phyloP scores from a whole-genome alignment of 2,113 vertebrate genomes.

The Sula dactylatra region DNA sequence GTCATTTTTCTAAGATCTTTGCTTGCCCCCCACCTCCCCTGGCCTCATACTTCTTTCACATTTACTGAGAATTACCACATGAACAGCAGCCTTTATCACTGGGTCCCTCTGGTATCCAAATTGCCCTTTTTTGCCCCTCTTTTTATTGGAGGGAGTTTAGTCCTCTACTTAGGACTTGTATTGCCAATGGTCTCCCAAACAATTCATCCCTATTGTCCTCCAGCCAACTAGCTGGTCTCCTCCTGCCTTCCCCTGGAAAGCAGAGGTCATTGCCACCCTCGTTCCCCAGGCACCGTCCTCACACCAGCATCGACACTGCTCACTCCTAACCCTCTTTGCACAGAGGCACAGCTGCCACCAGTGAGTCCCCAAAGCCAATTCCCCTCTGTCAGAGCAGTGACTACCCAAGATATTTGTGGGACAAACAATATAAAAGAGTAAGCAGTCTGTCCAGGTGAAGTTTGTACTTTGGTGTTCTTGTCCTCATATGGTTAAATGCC shows the following conservation, averaged over 20 bases:
- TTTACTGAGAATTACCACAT: background rate
- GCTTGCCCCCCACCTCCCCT: background rate
- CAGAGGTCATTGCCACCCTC: background rate
- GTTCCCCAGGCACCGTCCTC: background rate
- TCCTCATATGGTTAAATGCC: background rate
- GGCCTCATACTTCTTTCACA: background rate
- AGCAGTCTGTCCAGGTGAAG: background rate
- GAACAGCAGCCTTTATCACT: background rate
- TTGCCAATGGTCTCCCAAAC: background rate
- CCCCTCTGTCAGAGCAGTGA: background rate
- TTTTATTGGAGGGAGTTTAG: background rate
- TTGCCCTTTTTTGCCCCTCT: background rate
- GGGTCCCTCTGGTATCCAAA: background rate
- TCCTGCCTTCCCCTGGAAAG: background rate
- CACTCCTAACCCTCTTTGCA: background rate
- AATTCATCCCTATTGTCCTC: background rate
- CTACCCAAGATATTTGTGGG: background rate
- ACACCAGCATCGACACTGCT: accelerated
- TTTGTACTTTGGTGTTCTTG: background rate
- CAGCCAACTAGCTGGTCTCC: background rate
- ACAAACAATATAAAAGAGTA: background rate
- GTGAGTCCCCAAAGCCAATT: background rate
- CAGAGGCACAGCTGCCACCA: accelerated
- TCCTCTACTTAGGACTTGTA: background rate
- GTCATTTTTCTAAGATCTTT: background rate